Base-by-base conservation (phyloP, 2,797 vertebrate species). In the Trachops cirrhosus region DNA sequence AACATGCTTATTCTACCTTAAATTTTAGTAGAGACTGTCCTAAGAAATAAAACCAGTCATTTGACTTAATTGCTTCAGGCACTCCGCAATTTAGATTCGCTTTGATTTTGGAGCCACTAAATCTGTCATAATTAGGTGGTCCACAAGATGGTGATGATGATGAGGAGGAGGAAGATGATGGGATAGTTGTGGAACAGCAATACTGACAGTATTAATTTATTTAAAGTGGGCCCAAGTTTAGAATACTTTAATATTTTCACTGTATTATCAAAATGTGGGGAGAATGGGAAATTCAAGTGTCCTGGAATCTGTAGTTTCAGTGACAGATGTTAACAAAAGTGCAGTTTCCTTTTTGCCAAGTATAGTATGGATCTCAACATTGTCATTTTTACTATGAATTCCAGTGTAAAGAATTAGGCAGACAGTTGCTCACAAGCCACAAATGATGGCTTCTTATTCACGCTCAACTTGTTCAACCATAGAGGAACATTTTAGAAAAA, bases 381-480 rank as follows among this genome's bases (percentile, higher is more conserved):
- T 64, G 19, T 87, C 83, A 94, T 92, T 93, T 95, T 94, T 52
- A 73, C 24, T 92, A 48, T 22, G 92, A 86, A 95, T 57, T 94
- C 50, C 12, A 83, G 8, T 18, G 50, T 68, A 50, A 91, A 93
- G 96, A 93, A 62, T 74, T 89, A 88, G 77, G 21, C 54, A 77
- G 64, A 86, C 34, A 92, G 86, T 74, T 75, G 16, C 32, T 85
- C 68, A 6, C 62, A 57, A 85, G n/a, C 48, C 90, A 34, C 41
- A 92, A 84, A 86, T 80, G 22, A 91, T 93, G 11, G 16, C 19
- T 95, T 84, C 50, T 94, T 89, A 93, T 93, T 93, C 94, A 95
- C 0, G 37, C 32, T 94, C 78, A 46, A 71, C 59, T 32, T 86
- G 9, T 86, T 73, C 1, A 2, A 57, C 48, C 80, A 15, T n/a